Evolutionary conservation across 1,140 invertebrate species (phyloP).

Genomic region (Akabosia matsudoensis): DNA sequence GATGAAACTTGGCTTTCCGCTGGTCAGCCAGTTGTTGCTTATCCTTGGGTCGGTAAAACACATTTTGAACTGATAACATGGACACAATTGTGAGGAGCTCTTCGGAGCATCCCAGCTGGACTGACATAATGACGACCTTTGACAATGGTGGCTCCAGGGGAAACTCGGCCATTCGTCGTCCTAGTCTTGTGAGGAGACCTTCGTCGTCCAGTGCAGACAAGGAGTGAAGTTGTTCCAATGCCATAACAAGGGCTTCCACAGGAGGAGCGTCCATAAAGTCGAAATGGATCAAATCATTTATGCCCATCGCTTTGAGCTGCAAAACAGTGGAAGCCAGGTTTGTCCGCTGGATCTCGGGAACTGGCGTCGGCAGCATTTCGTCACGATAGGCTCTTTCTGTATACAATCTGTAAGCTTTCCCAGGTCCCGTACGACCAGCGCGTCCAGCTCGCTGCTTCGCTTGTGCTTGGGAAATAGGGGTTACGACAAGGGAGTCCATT

Average conservation of each 20-base stretch:
- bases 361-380: slow-evolving; percentile 97
- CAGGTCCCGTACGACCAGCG: slow-evolving; percentile 94
- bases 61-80: slow-evolving; percentile 98
- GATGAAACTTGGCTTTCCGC: slow-evolving; percentile 99
- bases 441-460: slow-evolving; percentile 95
- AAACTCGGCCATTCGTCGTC: slow-evolving; percentile 98
- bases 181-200: slow-evolving; percentile 87
- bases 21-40: slow-evolving; percentile 98
- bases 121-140: slow-evolving; percentile 99
- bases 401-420: slow-evolving; percentile 96
- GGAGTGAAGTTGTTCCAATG: slow-evolving; percentile 94
- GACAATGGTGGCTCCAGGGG: slow-evolving; percentile 97
- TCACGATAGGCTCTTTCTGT: slow-evolving; percentile 97
- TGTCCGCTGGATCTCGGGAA: slow-evolving; percentile 95
- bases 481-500: slow-evolving; percentile 98
- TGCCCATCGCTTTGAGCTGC: slow-evolving; percentile 98
- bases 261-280: slow-evolving; percentile 99
- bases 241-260: slow-evolving; percentile 94
- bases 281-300: slow-evolving; percentile 98
- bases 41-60: slow-evolving; percentile 95
- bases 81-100: slow-evolving; percentile 98
- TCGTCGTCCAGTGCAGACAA: slow-evolving; percentile 96
- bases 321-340: slow-evolving; percentile 94
- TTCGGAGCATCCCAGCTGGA: slow-evolving; percentile 96
- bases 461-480: slow-evolving; percentile 84